These are phyloP conservation scores for Hylomyscus alleni DNA, from an alignment of 2,797 vertebrate genomes.

Conservation along the genomic window DNA sequence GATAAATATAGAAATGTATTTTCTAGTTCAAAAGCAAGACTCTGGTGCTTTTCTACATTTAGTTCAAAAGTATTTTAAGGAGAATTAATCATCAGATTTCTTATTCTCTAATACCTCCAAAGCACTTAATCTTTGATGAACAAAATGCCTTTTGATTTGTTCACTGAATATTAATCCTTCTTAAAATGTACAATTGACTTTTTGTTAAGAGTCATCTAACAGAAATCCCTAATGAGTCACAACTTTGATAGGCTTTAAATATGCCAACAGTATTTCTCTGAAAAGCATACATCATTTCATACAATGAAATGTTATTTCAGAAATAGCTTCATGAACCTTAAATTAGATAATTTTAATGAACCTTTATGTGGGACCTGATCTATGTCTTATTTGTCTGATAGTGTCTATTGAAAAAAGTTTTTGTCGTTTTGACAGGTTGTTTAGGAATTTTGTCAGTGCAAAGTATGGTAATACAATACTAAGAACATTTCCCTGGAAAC, in stretches of 20 bases:
- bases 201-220: constrained; percentile 71
- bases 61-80: constrained; percentile 68
- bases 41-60: constrained; percentile 39
- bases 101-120: constrained; percentile 51
- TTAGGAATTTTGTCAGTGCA: constrained; percentile 63
- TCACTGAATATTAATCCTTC: constrained; percentile 70
- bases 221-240: constrained; percentile 64
- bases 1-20: neutral
- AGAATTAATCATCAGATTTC: constrained; percentile 59
- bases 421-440: constrained; percentile 68
- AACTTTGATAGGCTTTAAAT: constrained; percentile 72
- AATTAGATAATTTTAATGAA: constrained; percentile 75
- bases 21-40: constrained; percentile 51
- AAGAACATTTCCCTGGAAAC: constrained; percentile 56
- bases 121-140: constrained; percentile 72
- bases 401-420: constrained; percentile 51
- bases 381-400: constrained; percentile 66
- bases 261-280: constrained; percentile 59
- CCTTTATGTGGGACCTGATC: constrained; percentile 42
- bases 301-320: constrained; percentile 59
- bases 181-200: constrained; percentile 72
- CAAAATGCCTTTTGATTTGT: constrained; percentile 69
- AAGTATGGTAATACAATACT: constrained; percentile 64
- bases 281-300: constrained; percentile 55
- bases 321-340: constrained; percentile 66